A percentile compares a stretch with the other conserved stretches of the same genome.
Evolutionary conservation across 2,797 vertebrate species (phyloP).

Genomic region (Limosa lapponica): DNA sequence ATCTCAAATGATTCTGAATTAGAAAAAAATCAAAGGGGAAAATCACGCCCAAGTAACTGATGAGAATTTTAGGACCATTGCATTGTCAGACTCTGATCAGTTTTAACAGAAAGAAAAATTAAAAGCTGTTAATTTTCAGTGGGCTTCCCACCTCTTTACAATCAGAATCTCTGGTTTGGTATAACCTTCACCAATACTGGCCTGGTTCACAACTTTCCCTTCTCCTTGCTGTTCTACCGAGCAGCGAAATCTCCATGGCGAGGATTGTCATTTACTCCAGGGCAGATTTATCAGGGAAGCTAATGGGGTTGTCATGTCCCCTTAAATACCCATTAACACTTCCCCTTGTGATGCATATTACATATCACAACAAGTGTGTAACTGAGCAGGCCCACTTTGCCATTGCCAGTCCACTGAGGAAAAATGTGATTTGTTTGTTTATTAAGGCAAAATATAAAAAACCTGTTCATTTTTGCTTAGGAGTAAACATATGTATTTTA

Average conservation of each 20-base stretch:
- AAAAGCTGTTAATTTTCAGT: neutral
- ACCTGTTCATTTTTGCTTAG: neutral
- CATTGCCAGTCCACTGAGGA: neutral
- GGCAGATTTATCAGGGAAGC: conserved; percentile 29
- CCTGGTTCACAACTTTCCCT: neutral
- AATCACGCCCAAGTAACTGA: neutral
- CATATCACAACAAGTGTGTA: neutral
- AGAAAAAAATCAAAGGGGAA: neutral
- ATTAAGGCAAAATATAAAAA: neutral
- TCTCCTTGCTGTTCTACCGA: neutral
- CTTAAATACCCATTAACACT: conserved; percentile 49
- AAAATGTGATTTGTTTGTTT: neutral
- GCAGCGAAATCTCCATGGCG: neutral
- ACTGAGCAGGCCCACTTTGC: neutral
- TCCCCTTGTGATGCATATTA: neutral
- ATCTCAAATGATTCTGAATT: neutral
- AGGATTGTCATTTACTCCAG: neutral
- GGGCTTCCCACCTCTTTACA: neutral
- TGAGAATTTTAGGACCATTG: neutral
- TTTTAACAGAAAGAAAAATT: neutral
- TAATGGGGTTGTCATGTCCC: conserved; percentile 45
- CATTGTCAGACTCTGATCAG: neutral
- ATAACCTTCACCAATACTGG: neutral
- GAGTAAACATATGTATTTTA: neutral
- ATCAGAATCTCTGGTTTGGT: neutral